Percentiles rank a stretch among this genome's conserved stretches.
phyloP scores from a whole-genome alignment of 2,113 vertebrate species.

The Gasterosteus aculeatus region DNA sequence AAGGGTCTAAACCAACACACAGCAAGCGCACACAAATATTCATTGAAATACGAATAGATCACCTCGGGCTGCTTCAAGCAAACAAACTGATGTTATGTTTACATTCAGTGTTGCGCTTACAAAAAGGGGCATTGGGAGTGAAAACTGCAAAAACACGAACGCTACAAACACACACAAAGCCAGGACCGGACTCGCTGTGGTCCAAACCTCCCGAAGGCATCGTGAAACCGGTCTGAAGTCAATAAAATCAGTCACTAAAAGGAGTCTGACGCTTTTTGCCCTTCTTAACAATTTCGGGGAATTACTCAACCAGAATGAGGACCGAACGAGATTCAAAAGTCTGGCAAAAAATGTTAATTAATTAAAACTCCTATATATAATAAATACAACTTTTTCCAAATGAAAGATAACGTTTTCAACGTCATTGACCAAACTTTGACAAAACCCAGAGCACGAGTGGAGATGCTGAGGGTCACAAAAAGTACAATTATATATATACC shows the following conservation, averaged over 20 bases:
- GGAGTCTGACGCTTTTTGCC: neutral
- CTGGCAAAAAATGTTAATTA: neutral
- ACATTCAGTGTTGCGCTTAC: neutral
- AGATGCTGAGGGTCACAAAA: neutral
- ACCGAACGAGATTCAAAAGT: neutral
- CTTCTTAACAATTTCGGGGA: neutral
- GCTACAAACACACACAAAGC: neutral
- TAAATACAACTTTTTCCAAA: neutral
- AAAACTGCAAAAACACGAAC: neutral
- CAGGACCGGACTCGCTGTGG: too few relatives aligned
- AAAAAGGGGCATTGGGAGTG: too few relatives aligned
- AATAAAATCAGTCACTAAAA: neutral
- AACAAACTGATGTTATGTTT: constrained; percentile 6
- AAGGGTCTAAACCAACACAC: constrained; percentile 32
- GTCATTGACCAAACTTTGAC: neutral
- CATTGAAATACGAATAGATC: neutral
- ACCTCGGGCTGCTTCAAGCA: neutral
- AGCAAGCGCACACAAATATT: neutral
- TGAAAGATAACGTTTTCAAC: neutral
- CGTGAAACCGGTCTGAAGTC: neutral
- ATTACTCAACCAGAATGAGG: neutral
- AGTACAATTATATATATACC: neutral
- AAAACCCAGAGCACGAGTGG: neutral
- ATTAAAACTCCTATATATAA: neutral
- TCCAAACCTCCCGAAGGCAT: neutral